Percentiles rank a stretch among this genome's conserved stretches.
Conservation (phyloP, 2,113 vertebrate species). For the Patagioenas fasciata region DNA sequence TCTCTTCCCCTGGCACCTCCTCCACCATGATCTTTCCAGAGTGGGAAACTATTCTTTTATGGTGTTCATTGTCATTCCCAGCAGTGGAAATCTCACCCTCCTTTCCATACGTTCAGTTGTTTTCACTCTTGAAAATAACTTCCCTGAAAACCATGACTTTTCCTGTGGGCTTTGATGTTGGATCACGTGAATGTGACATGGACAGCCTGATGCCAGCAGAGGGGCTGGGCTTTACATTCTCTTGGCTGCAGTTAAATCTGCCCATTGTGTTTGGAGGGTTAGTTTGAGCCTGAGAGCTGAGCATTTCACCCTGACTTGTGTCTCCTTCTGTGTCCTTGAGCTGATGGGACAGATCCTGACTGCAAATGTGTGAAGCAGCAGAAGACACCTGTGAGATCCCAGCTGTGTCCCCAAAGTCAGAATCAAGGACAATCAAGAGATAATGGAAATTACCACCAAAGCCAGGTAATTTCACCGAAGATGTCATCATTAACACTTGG, state of each 20-base stretch:
- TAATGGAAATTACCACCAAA: not conserved
- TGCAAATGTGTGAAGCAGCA: not conserved
- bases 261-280: not conserved
- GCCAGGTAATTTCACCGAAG: not conserved
- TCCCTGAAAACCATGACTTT: not conserved
- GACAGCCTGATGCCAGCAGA: not conserved
- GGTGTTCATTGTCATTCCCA: not conserved
- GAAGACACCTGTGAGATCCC: not conserved
- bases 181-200: not conserved
- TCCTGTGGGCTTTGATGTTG: not conserved
- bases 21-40: not conserved
- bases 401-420: not conserved
- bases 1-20: not conserved
- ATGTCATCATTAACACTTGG: not conserved
- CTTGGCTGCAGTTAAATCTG: not conserved
- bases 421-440: not conserved
- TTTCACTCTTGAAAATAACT: not conserved
- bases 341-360: not conserved
- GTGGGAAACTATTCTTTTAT: not conserved
- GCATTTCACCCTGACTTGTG: fast-evolving
- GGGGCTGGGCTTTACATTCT: not conserved
- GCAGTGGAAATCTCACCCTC: not conserved
- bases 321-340: not conserved
- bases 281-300: not conserved
- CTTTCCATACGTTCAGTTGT: not conserved